Conservation (phyloP, 2,797 vertebrate genomes). For the Microcaecilia unicolor region DNA sequence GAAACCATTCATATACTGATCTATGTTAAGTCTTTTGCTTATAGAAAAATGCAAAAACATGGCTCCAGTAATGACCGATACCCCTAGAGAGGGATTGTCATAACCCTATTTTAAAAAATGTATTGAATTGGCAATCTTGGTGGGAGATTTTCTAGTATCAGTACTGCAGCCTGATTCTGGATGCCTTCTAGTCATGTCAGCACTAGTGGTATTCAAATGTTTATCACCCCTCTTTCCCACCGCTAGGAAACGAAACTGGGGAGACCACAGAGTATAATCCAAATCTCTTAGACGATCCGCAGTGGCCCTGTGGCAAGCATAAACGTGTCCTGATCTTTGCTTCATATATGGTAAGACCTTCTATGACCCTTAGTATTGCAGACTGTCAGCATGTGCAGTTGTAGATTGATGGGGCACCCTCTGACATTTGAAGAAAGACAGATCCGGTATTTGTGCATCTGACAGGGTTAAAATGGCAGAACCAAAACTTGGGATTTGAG, state of each 20-base stretch:
- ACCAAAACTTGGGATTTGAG: too few species aligned
- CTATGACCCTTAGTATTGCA: neutral
- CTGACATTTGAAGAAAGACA: neutral
- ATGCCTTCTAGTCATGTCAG: neutral
- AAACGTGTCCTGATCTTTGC: slow-evolving; percentile 94
- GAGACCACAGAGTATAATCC: slow-evolving; percentile 84
- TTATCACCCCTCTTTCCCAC: neutral
- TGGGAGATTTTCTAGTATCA: too few species aligned
- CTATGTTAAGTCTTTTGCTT: too few species aligned
- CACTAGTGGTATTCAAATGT: neutral
- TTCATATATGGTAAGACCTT: slow-evolving; percentile 84
- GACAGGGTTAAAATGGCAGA: too few species aligned
- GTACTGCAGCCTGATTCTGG: too few species aligned
- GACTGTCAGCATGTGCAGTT: too few species aligned
- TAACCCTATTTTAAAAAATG: too few species aligned
- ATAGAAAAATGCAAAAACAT: too few species aligned
- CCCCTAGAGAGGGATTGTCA: too few species aligned
- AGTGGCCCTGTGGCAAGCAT: slow-evolving; percentile 95
- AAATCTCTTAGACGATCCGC: slow-evolving; percentile 88
- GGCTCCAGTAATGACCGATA: too few species aligned
- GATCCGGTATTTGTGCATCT: neutral
- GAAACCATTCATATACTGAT: too few species aligned
- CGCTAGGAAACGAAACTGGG: slow-evolving; percentile 58
- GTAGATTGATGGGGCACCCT: neutral
- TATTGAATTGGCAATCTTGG: too few species aligned